Base-by-base conservation (phyloP, 2,113 vertebrate species). In the Tylochromis polylepis region DNA sequence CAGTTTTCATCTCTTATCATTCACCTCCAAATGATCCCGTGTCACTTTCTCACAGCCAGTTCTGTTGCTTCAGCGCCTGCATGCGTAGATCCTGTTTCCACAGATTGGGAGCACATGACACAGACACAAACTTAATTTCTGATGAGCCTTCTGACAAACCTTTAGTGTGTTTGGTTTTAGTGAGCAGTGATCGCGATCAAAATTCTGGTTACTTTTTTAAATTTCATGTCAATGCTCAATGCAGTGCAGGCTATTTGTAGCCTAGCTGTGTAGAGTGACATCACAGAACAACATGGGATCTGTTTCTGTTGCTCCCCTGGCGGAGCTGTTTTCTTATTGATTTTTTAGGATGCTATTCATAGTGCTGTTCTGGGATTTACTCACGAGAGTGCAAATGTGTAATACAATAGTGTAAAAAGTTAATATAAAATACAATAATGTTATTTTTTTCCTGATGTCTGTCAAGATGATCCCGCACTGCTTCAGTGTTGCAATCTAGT, bases 31-130 rank as follows among this genome's bases (percentile, higher is more conserved):
- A 86, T 14, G 31, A 80, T 11, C 67, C 75, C 4, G 22, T 51
- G 27, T 41, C 62, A 16, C 62, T 90, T 85, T 82, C 67, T 88
- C 84, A 72, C 16, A 6, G 16, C 78, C 58, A 27, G 55, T 51
- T 67, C 86, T 29, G 41, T 86, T 38, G 4, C 86, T 58, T 78
- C 41, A 41, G 36, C 81, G 24, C 8, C 78, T 11, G 70, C 56
- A 82, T 89, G 87, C 51, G 43, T 80, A 77, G 84, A 89, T 90
- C 84, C 5, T 36, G 80, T 93, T 90, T 79, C 84, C n/a, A 3
- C 60, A 55, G 31, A 79, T 6, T 43, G 70, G 87, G 62, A 84
- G 75, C 83, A 81, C 79, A 53, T 34, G 18, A 82, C 70, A 20
- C 38, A 1, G 5, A 55, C n/a, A 51, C 58, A 36, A 12, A 24